Evolutionary conservation across 2,113 vertebrate species (phyloP), one percentile per base, ranked within the genome.

Genomic region (Ameiurus melas): DNA sequence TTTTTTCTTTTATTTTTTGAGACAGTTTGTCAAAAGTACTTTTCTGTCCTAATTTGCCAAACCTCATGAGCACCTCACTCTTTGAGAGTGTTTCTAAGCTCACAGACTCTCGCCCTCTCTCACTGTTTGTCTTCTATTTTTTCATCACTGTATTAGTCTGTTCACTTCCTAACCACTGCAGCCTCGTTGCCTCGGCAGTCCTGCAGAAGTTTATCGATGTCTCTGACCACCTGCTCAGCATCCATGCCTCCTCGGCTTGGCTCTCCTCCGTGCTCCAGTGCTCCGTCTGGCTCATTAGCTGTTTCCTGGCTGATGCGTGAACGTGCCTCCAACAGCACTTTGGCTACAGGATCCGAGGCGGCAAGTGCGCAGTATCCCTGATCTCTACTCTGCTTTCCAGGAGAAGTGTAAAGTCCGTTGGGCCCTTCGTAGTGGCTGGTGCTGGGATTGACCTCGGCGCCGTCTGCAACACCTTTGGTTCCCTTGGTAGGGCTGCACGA

Each of bases 151-250:
- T 9, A 51, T 47, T n/a, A 33, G 30, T 77, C 7, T 16, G 85
- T 91, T 98, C 95, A 99, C 95, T 99, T 99, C 94, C 97, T 97
- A 94, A 99, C 89, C 83, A 96, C 91, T 89, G 96, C 92, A 86
- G 96, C 94, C 94, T 99, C 98, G 5, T 91, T 98, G 92, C 97
- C 97, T 92, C 97, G 96, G 95, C 98, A 99, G 97, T 99, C 98
- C 94, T 99, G 98, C 94, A 99, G 96, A 89, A 99, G 97, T 95
- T 99, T 99, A 94, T 99, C 98, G 91, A 99, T 99, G 96, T 99
- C 98, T 93, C 98, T 96, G 93, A 98, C 98, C 87, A 98, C 98
- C 95, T 99, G 98, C 93, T 97, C 98, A 0, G 98, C 97, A 92
- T 99, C 98, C 95, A 98, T 96, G 0, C 96, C 96, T 83, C 98